Evolutionary conservation across 2,888 invertebrate species (phyloP).

Genomic region (Barypeithes pellucidus): DNA sequence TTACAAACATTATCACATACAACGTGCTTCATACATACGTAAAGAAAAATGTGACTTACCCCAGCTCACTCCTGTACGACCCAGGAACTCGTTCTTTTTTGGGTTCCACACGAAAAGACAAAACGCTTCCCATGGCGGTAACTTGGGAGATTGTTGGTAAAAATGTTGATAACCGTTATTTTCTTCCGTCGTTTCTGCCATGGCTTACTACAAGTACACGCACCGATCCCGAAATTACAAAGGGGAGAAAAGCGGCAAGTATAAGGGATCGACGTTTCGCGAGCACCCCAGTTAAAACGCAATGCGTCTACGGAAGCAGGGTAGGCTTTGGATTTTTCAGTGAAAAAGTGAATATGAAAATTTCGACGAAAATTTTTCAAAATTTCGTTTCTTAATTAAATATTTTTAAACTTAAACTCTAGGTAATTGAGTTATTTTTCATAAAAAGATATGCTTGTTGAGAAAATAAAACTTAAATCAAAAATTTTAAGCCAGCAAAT

Average conservation of each 20-base stretch:
- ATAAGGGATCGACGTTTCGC: conserved; percentile 2
- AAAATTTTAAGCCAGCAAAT: too few species aligned
- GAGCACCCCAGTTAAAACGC: conserved; percentile 14
- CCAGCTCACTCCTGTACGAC: conserved; percentile 87
- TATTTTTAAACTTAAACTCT: too few species aligned
- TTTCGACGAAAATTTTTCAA: too few species aligned
- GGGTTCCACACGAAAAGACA: conserved; percentile 85
- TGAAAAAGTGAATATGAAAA: too few species aligned
- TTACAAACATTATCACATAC: too few species aligned
- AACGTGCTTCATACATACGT: too few species aligned
- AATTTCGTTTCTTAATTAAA: too few species aligned
- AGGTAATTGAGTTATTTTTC: too few species aligned
- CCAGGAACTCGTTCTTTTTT: conserved; percentile 82
- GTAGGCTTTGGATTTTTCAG: not conserved
- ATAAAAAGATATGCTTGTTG: too few species aligned
- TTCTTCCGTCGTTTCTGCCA: not conserved
- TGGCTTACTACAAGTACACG: not conserved
- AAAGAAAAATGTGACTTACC: conserved; percentile 77
- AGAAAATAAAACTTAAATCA: too few species aligned
- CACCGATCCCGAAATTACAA: conserved; percentile 4
- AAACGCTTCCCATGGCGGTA: conserved; percentile 70
- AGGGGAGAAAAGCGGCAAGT: conserved; percentile 6
- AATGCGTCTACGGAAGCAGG: conserved; percentile 14
- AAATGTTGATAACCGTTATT: not conserved
- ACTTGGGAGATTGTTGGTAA: not conserved